Base-by-base conservation (phyloP, 2,113 vertebrate species). In the Chloropsis hardwickii region DNA sequence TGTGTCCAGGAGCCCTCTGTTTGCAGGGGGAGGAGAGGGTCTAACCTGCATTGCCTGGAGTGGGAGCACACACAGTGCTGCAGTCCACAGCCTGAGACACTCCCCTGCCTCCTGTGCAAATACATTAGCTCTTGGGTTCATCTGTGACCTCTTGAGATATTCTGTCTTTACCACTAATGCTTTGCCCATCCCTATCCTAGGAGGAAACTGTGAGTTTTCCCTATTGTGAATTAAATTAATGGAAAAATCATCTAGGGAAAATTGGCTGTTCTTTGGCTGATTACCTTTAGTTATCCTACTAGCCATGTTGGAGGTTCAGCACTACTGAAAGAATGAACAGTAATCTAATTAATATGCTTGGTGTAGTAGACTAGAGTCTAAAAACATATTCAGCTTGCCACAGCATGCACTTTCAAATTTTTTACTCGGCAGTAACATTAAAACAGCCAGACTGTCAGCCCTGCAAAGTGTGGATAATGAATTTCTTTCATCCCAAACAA, bases 401-500 rank as follows among this genome's bases (percentile, higher is more conserved):
- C 93, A 96, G 93, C 88, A 83, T 60, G 92, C 88, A 53, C 58
- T 86, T 95, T 57, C 22, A 90, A 66, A 74, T 94, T 83, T 88
- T 95, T 93, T 71, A 70, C 56, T 95, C 69, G 0, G 40, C 56
- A 84, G 51, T 86, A 88, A 71, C 80, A 86, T 88, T 90, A 96
- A 94, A 95, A 88, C 92, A 93, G 93, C 65, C 69, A 97, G 94
- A 94, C 56, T 94, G 91, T 70, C 74, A 94, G 74, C 67, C 44
- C 47, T 88, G 82, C 76, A 92, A 92, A 96, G 60, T 92, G 79
- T 83, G 94, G 88, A 65, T 95, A 96, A 96, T 94, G 76, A 94
- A 91, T 93, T 95, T 96, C 90, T 95, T 97, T 96, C 88, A 96
- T 95, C 88, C 82, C 83, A 92, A 95, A 96, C 94, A 94, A 96